A percentile compares a stretch with the other conserved stretches of the same genome.
phyloP scores from a whole-genome alignment of 2,113 vertebrate genomes.

The Cercocebus atys region DNA sequence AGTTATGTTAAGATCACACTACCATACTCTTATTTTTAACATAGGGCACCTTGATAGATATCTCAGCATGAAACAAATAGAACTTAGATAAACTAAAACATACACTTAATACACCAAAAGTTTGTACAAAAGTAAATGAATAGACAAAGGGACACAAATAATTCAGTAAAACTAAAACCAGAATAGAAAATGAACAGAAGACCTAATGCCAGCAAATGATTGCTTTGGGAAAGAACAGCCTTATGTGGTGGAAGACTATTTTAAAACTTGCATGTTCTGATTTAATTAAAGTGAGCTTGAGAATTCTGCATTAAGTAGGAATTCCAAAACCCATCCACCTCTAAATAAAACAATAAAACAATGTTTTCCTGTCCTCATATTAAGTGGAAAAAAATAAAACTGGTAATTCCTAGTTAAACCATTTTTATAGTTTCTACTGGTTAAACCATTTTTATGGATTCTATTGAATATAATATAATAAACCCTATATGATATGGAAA shows the following conservation, averaged over 20 bases:
- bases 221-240: neutral
- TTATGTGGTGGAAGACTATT: neutral
- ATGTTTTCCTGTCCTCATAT: neutral
- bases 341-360: neutral
- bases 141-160: neutral
- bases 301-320: neutral
- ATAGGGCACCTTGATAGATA: neutral
- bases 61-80: neutral
- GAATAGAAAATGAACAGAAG: neutral
- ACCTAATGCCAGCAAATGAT: neutral
- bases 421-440: no score
- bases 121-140: neutral
- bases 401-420: neutral
- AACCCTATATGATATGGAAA: neutral
- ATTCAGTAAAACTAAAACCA: neutral
- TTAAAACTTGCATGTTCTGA: neutral
- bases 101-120: neutral
- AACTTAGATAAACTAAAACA: neutral
- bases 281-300: neutral
- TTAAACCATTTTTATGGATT: neutral
- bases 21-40: neutral
- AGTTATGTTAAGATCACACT: neutral
- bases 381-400: neutral
- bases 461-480: neutral
- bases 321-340: neutral